A percentile compares a stretch with the other conserved stretches of the same genome.
Conservation (phyloP, 2,888 invertebrate species). For the Leptarthrus brevirostris region DNA sequence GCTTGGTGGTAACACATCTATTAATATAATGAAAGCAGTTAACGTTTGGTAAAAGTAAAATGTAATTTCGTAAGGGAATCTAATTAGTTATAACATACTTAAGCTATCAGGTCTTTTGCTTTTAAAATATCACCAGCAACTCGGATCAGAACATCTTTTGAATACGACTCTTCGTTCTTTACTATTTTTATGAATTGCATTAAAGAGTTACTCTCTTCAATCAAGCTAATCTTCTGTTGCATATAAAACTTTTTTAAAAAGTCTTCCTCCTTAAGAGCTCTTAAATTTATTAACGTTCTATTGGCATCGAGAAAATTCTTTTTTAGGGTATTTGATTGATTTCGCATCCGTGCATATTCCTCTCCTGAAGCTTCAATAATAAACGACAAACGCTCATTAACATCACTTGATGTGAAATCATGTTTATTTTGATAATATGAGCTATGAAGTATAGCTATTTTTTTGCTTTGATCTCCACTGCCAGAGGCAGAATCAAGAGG, state of each 20-base stretch:
- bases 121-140: conserved; percentile 32
- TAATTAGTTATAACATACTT: neutral
- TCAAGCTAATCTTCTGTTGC: neutral
- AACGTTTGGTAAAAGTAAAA: too few species aligned
- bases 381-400: neutral
- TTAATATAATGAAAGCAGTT: too few species aligned
- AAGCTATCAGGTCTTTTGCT: conserved; percentile 14
- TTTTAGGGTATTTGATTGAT: neutral
- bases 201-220: conserved; percentile 20
- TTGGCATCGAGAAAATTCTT: neutral
- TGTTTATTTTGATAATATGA: neutral
- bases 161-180: neutral
- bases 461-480: neutral
- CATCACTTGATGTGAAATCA: neutral
- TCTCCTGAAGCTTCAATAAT: neutral
- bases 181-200: conserved; percentile 28
- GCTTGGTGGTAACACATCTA: too few species aligned
- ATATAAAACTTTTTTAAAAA: neutral
- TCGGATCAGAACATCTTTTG: neutral
- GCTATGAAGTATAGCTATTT: too few species aligned
- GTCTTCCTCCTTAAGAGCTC: neutral
- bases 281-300: neutral
- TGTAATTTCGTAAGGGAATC: too few species aligned
- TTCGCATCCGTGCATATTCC: conserved; percentile 8
- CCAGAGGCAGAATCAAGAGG: too few species aligned